Percentiles rank a stretch among this genome's conserved stretches.
These are phyloP conservation scores for Sinocyclocheilus grahami DNA, from an alignment of 2,113 vertebrate genomes.

Conservation along the genomic window DNA sequence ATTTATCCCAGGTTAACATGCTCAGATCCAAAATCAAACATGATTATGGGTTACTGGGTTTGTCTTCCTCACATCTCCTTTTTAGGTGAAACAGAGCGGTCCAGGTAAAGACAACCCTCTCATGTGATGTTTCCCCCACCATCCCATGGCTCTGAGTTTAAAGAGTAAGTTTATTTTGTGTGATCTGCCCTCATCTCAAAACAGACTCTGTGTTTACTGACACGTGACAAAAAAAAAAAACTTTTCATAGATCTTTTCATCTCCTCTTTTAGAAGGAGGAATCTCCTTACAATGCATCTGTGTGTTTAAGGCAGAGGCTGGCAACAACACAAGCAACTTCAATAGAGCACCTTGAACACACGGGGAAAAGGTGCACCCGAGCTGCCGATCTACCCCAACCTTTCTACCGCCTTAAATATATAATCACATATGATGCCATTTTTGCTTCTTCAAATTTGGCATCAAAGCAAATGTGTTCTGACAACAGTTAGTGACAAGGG, in stretches of 20 bases:
- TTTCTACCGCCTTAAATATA: constrained; percentile 80
- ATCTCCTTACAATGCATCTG: constrained; percentile 64
- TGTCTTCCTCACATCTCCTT: not conserved
- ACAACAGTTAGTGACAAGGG: constrained; percentile 98
- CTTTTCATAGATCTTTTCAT: constrained; percentile 65
- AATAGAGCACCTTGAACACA: constrained; percentile 60
- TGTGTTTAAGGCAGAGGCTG: constrained; percentile 61
- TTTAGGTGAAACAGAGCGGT: constrained; percentile 7
- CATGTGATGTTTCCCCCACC: constrained; percentile 65
- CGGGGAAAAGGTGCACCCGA: constrained; percentile 68
- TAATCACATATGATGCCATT: constrained; percentile 84
- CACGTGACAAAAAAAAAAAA: constrained; percentile 73
- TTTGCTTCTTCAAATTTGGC: constrained; percentile 84
- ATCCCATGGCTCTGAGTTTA: constrained; percentile 70
- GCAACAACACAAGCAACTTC: constrained; percentile 59
- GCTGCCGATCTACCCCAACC: constrained; percentile 57
- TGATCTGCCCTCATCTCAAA: constrained; percentile 75
- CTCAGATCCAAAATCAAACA: not conserved
- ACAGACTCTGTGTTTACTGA: constrained; percentile 75
- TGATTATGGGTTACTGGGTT: not conserved
- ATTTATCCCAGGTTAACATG: too few relatives aligned
- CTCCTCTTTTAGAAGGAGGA: constrained; percentile 68
- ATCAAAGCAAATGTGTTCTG: constrained; percentile 97
- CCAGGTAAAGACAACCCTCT: constrained; percentile 61
- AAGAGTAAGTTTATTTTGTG: constrained; percentile 71